A percentile compares a stretch with the other conserved stretches of the same genome.
Conservation (phyloP, 2,888 invertebrate genomes). For the Caenorhabditis imperialis region DNA sequence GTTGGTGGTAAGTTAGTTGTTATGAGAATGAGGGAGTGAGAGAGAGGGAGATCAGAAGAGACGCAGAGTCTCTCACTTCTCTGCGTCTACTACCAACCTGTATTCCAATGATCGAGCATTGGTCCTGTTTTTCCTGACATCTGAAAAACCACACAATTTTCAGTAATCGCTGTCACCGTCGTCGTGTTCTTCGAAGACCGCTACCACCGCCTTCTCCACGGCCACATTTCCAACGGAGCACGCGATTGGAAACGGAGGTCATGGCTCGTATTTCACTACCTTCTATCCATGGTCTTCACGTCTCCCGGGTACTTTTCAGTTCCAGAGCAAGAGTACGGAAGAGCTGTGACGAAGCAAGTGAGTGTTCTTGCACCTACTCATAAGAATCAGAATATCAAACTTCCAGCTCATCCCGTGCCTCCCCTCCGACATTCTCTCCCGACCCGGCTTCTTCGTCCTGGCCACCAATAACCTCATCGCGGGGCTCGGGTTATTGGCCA, state of each 20-base stretch:
- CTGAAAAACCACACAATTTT: too few relatives aligned
- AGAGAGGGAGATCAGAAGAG: too few relatives aligned
- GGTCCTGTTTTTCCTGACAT: too few relatives aligned
- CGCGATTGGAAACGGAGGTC: conserved; percentile 15
- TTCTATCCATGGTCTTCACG: conserved; percentile 16
- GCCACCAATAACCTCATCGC: conserved; percentile 20
- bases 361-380: too few relatives aligned
- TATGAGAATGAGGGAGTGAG: too few relatives aligned
- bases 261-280: conserved; percentile 14
- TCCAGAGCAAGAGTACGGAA: conserved; percentile 17
- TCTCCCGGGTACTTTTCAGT: conserved; percentile 35
- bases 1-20: conserved; percentile 29
- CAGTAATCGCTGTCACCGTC: conserved; percentile 33
- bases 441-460: conserved; percentile 30
- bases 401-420: too few relatives aligned
- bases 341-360: neutral
- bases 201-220: conserved; percentile 12
- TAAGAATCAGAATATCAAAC: too few relatives aligned
- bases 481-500: conserved; percentile 15
- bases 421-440: conserved; percentile 16
- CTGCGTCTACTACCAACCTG: too few relatives aligned
- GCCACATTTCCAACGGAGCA: conserved; percentile 18
- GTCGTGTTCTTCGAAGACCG: conserved; percentile 33
- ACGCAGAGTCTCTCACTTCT: too few relatives aligned
- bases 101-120: conserved; percentile 34